A percentile compares a stretch with the other conserved stretches of the same genome.
These are phyloP conservation scores for Tenthredo distinguenda DNA, from an alignment of 2,888 invertebrate genomes.

Conservation along the genomic window DNA sequence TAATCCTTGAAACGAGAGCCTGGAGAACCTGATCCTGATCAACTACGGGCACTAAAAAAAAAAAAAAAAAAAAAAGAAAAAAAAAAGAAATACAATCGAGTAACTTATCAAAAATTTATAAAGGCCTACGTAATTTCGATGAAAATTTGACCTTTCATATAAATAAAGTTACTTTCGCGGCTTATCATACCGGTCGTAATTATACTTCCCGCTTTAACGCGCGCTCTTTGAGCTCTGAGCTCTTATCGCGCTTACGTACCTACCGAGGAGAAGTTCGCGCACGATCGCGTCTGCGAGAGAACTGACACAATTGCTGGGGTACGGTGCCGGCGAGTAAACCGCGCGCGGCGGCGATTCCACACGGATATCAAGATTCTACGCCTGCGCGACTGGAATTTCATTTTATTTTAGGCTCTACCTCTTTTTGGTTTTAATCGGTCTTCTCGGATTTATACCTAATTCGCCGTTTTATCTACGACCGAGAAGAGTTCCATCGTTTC, in stretches of 20 bases:
- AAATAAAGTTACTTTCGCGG: neutral
- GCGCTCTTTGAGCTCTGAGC: neutral
- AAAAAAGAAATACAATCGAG: neutral
- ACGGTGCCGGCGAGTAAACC: constrained; percentile 32
- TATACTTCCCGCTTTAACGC: neutral
- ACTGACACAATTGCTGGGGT: constrained; percentile 21
- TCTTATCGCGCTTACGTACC: neutral
- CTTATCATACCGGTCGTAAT: neutral
- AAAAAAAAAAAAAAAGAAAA: neutral
- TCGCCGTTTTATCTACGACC: neutral
- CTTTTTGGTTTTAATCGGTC: neutral
- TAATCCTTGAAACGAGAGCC: neutral
- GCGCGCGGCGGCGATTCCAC: constrained; percentile 36
- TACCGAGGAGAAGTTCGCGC: constrained; percentile 16
- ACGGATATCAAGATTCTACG: constrained; percentile 14
- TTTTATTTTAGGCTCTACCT: neutral
- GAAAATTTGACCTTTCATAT: neutral
- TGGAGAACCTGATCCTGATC: neutral
- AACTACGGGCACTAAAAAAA: neutral
- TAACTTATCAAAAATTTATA: neutral
- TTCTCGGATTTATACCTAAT: neutral
- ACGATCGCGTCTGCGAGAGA: constrained; percentile 34
- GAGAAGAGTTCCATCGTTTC: neutral
- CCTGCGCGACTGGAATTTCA: constrained; percentile 2
- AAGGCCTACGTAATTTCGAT: neutral